phyloP scores from a whole-genome alignment of 1,140 invertebrate genomes.

The Conopomorpha cramerella region DNA sequence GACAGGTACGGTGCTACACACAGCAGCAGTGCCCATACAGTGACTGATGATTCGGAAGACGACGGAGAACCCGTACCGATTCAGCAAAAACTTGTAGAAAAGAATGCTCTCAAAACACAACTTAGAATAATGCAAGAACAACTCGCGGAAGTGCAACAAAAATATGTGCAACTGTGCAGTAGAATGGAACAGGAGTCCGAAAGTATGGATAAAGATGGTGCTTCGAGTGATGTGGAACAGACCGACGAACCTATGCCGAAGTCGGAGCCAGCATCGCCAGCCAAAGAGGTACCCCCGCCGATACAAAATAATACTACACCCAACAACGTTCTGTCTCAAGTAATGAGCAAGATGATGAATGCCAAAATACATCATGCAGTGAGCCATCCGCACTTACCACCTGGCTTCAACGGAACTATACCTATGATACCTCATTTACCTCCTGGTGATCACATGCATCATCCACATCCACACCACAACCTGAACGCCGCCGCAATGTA shows the following conservation, averaged over 20 bases:
- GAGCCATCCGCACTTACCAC: slow-evolving; percentile 51
- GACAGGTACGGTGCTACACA: slow-evolving; percentile 67
- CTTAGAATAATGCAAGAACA: slow-evolving; percentile 87
- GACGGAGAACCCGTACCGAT: slow-evolving; percentile 76
- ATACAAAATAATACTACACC: slow-evolving; percentile 54
- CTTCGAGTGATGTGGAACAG: slow-evolving; percentile 69
- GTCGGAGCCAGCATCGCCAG: slow-evolving; percentile 64
- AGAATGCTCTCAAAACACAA: slow-evolving; percentile 83
- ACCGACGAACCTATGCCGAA: slow-evolving; percentile 58
- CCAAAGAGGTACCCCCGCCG: slow-evolving; percentile 62
- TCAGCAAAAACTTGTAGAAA: slow-evolving; percentile 81
- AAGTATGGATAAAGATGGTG: slow-evolving; percentile 74
- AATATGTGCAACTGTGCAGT: slow-evolving; percentile 84
- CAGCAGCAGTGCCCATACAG: slow-evolving; percentile 51
- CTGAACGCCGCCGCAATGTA: slow-evolving; percentile 77
- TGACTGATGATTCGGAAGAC: slow-evolving; percentile 73
- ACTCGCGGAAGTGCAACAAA: slow-evolving; percentile 87
- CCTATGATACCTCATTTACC: slow-evolving; percentile 63
- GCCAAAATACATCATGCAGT: slow-evolving; percentile 68
- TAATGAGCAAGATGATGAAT: slow-evolving; percentile 72
- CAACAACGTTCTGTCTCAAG: slow-evolving; percentile 67
- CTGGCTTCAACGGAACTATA: slow-evolving; percentile 59
- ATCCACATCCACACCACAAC: slow-evolving; percentile 63
- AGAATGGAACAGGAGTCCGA: slow-evolving; percentile 81
- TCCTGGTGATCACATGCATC: slow-evolving; percentile 57